Conservation (phyloP, 1,140 invertebrate genomes). For the Mactra quadrangularis region DNA sequence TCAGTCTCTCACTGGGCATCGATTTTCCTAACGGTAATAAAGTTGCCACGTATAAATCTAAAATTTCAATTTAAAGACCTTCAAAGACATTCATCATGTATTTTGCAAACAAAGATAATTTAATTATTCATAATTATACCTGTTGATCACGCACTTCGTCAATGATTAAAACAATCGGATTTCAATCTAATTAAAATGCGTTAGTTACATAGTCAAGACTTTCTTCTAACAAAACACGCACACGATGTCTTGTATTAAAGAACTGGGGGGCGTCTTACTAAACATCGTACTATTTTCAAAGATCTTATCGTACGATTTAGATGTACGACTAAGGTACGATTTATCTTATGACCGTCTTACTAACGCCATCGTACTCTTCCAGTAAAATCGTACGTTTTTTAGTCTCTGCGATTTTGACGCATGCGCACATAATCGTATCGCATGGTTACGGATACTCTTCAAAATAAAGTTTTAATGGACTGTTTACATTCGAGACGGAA, state of each 20-base stretch:
- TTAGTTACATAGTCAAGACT: not conserved
- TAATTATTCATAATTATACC: conserved; percentile 59
- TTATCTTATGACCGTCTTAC: too few relatives aligned
- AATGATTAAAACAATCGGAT: conserved; percentile 55
- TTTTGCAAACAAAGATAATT: conserved; percentile 54
- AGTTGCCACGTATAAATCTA: conserved; percentile 46
- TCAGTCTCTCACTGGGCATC: conserved; percentile 9
- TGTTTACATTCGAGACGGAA: too few relatives aligned
- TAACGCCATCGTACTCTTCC: too few relatives aligned
- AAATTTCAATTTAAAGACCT: conserved; percentile 59
- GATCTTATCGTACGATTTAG: too few relatives aligned
- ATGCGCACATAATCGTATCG: too few relatives aligned
- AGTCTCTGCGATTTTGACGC: too few relatives aligned
- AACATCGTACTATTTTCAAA: too few relatives aligned
- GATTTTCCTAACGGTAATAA: conserved; percentile 44
- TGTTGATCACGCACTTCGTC: conserved; percentile 18
- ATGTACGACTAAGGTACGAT: too few relatives aligned
- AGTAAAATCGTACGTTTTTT: too few relatives aligned
- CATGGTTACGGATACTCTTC: too few relatives aligned
- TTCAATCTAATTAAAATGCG: conserved; percentile 55
- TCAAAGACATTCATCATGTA: conserved; percentile 48
- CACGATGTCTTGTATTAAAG: not conserved
- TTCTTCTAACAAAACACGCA: conserved; percentile 4
- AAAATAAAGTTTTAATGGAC: too few relatives aligned
- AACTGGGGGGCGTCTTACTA: too few relatives aligned